Base-by-base conservation (phyloP, 2,888 invertebrate species). In the Plebejus argus region DNA sequence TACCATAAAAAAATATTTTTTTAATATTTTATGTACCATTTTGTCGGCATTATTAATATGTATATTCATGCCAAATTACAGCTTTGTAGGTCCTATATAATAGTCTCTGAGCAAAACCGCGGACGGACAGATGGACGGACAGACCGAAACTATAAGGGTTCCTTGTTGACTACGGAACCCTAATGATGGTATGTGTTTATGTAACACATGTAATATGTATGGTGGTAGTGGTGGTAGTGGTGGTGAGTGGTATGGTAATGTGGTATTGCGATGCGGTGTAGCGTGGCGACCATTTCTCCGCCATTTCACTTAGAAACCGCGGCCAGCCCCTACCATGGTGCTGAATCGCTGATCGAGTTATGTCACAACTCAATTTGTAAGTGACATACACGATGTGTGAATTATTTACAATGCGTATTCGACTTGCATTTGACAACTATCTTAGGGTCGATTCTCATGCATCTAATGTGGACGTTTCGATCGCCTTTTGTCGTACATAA, bases 241-340 rank as follows among this genome's bases (percentile, higher is more conserved):
- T 66, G 74, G 75, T 75, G 75, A 70, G 70, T 78, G 78, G 72
- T 61, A 80, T 78, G 76, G 76, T 79, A 79, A 79, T 79, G 70
- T 70, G 58, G 76, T 56, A 77, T 82, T 83, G 74, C 79, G 81
- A 84, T 84, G 82, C 83, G 80, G 76, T 80, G 81, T 76, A 78
- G 78, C 81, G 78, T 74, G 72, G 79, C 71, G 71, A 56, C 66
- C 79, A 58, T 75, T 76, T 84, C 84, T 85, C 84, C 84, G 80
- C 81, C 78, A 79, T 87, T 88, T 86, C 85, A 84, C 85, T 83
- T 84, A 84, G 83, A 86, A 88, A 87, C 82, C 82, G 71, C 76
- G 75, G 79, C 82, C 83, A 56, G 78, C 66, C 79, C 76, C 61
- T 76, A 78, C 78, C 78, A 79, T 79, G 78, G 80, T 76, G 77